Percentiles rank a stretch among this genome's conserved stretches.
These are phyloP conservation scores for Cebidichthys violaceus DNA, from an alignment of 2,113 vertebrate genomes.

Conservation along the genomic window DNA sequence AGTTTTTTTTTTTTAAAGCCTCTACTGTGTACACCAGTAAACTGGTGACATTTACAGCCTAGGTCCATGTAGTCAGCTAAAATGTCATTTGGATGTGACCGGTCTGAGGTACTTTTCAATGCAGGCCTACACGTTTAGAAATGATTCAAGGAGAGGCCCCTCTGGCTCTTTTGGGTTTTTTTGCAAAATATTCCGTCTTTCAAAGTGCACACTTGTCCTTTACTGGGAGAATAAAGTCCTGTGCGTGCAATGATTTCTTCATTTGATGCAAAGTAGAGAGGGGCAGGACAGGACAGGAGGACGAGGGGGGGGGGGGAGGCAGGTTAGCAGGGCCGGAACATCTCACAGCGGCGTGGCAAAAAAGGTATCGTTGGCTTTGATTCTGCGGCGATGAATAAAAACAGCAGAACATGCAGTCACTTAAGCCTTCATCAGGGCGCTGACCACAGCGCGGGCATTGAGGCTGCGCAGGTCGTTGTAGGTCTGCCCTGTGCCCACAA, in stretches of 20 bases:
- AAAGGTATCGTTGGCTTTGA: constrained; percentile 38
- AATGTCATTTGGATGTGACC: constrained; percentile 35
- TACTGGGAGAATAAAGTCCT: constrained; percentile 43
- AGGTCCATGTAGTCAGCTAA: constrained; percentile 47
- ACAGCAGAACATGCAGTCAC: constrained; percentile 39
- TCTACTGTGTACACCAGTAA: constrained; percentile 53
- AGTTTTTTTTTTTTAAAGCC: constrained; percentile 1
- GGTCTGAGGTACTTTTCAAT: constrained; percentile 64
- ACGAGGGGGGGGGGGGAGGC: constrained; percentile 27
- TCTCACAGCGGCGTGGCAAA: constrained; percentile 50
- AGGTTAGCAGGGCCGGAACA: constrained; percentile 55
- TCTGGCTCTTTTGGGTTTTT: constrained; percentile 19
- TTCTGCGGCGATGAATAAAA: constrained; percentile 20
- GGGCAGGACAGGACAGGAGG: constrained; percentile 14
- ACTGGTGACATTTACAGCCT: constrained; percentile 32
- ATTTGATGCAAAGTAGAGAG: constrained; percentile 36
- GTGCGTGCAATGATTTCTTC: constrained; percentile 40
- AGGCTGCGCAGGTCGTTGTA: constrained; percentile 99
- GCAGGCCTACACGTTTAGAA: constrained; percentile 51
- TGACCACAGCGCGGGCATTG: constrained; percentile 95
- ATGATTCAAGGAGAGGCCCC: constrained; percentile 35
- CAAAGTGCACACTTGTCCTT: constrained; percentile 49
- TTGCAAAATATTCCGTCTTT: constrained; percentile 39
- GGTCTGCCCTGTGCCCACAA: constrained; percentile 97
- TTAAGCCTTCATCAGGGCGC: constrained; percentile 98